These are phyloP conservation scores for Hydrozoanthus tunicans DNA, from an alignment of 64 coral and sea anemone species.

Conservation along the genomic window DNA sequence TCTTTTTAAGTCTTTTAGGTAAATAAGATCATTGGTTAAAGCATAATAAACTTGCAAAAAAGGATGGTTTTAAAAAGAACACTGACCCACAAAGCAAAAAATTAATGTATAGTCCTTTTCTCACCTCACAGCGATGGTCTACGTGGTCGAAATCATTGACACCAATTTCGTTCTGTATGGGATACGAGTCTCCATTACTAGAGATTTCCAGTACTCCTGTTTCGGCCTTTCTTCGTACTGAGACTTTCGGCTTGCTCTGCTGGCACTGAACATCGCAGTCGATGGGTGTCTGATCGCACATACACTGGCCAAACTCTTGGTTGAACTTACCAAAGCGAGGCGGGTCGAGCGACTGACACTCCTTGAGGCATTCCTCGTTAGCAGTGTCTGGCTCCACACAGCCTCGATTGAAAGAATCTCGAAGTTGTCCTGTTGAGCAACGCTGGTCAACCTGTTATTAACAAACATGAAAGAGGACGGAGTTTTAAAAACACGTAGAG, in stretches of 20 bases:
- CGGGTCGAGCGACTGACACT: slow-evolving; percentile 23
- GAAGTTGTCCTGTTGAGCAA: slow-evolving; percentile 64
- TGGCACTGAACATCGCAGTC: slow-evolving; percentile 67
- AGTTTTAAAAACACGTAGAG: neutral
- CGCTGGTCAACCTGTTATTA: slow-evolving; percentile 68
- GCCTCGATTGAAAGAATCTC: slow-evolving; percentile 37
- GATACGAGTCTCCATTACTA: neutral
- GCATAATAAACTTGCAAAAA: neutral
- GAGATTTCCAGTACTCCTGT: neutral
- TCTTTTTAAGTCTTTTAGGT: too few species aligned
- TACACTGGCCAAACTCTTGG: slow-evolving; percentile 55
- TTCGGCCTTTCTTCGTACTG: slow-evolving; percentile 13
- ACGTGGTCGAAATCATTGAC: slow-evolving; percentile 59
- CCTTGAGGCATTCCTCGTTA: neutral
- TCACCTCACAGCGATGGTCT: slow-evolving; percentile 32
- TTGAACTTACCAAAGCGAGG: slow-evolving; percentile 14
- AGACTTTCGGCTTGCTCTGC: slow-evolving; percentile 29
- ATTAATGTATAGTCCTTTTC: too few species aligned
- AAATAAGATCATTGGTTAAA: too few species aligned
- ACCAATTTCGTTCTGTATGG: slow-evolving; percentile 62
- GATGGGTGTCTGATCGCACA: slow-evolving; percentile 46
- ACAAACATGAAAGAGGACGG: neutral
- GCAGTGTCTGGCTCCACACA: slow-evolving; percentile 51
- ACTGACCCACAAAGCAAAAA: too few species aligned
- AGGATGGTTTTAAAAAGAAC: neutral